These are phyloP conservation scores for Steatornis caripensis DNA, from an alignment of 2,113 vertebrate genomes.

Conservation along the genomic window DNA sequence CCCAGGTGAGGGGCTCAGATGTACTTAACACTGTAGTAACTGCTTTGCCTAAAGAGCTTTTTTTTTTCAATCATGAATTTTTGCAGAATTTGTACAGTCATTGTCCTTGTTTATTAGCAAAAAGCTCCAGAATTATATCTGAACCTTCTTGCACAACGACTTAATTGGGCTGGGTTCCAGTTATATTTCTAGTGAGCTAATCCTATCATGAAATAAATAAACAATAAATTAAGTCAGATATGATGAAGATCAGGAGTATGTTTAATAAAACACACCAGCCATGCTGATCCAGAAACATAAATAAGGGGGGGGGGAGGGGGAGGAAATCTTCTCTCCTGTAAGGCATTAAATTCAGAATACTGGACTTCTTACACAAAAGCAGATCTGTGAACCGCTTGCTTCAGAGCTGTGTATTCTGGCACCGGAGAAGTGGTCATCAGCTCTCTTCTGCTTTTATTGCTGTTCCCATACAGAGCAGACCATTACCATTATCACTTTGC, in stretches of 20 bases:
- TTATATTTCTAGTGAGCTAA: background rate
- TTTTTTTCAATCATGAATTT: background rate
- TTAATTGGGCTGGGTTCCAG: background rate
- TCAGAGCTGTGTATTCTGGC: background rate
- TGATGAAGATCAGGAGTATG: background rate
- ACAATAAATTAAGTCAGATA: background rate
- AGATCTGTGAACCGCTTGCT: background rate
- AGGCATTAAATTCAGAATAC: background rate
- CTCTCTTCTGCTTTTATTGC: background rate
- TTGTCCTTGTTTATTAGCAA: background rate
- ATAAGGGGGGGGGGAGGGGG: background rate
- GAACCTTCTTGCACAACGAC: background rate
- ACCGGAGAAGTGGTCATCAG: background rate
- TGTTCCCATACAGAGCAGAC: background rate
- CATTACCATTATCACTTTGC: background rate
- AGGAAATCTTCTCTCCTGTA: background rate
- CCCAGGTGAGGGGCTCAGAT: rapidly evolving
- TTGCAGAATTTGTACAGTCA: background rate
- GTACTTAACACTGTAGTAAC: background rate
- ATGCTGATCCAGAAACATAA: background rate
- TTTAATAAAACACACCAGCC: background rate
- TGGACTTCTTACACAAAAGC: background rate
- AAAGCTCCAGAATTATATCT: background rate
- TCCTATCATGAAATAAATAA: background rate
- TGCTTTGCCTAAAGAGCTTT: background rate